phyloP scores from a whole-genome alignment of 1,140 invertebrate genomes.

The Drosophila kanapiae region DNA sequence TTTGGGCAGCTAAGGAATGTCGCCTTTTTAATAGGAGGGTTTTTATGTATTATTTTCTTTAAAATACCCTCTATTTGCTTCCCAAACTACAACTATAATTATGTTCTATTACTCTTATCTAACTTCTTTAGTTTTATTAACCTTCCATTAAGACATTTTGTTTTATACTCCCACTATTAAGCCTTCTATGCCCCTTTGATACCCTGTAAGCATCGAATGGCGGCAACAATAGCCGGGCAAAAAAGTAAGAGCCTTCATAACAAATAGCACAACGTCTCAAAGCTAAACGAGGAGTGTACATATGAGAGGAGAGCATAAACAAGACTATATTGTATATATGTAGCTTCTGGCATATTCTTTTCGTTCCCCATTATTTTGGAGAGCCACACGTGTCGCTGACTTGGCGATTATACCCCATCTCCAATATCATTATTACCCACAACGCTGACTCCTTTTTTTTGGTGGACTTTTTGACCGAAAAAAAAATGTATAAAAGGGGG shows the following conservation, averaged over 20 bases:
- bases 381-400: constrained; percentile 53
- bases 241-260: constrained; percentile 42
- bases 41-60: background rate
- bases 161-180: no score
- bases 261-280: constrained; percentile 4
- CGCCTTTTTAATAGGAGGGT: background rate
- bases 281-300: constrained; percentile 8
- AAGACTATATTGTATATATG: constrained; percentile 2
- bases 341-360: constrained; percentile 12
- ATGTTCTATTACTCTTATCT: no score
- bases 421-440: background rate
- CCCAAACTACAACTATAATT: no score
- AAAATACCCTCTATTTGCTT: no score
- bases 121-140: no score
- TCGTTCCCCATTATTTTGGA: constrained; percentile 14
- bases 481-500: constrained; percentile 4
- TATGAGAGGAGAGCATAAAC: constrained; percentile 18
- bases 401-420: background rate
- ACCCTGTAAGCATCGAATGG: constrained; percentile 18
- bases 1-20: background rate
- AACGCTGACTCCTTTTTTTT: constrained; percentile 19
- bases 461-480: background rate
- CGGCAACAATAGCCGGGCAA: constrained; percentile 20
- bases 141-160: no score
- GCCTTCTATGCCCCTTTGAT: background rate